Conservation (phyloP, 2,888 invertebrate genomes). For the Caradrina kadenii region DNA sequence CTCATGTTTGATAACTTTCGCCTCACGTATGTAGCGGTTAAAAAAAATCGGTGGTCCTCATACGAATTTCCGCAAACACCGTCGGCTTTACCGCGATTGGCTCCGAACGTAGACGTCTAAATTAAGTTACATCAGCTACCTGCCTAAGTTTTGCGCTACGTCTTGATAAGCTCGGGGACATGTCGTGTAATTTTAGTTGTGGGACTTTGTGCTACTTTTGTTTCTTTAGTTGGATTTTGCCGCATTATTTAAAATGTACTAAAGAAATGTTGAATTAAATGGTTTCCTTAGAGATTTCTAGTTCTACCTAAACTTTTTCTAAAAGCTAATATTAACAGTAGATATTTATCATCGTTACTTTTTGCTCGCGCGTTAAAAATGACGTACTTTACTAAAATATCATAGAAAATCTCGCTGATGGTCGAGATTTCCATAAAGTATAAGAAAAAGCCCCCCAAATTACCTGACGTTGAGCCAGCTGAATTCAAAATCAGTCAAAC, state of each 20-base stretch:
- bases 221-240: slow-evolving; percentile 42
- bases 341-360: slow-evolving; percentile 23
- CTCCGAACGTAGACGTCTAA: slow-evolving; percentile 75
- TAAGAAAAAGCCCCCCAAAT: slow-evolving; percentile 53
- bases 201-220: slow-evolving; percentile 35
- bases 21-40: slow-evolving; percentile 75
- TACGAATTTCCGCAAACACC: slow-evolving; percentile 80
- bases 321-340: background rate
- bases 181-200: slow-evolving; percentile 57
- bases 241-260: slow-evolving; percentile 41
- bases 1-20: slow-evolving; percentile 71
- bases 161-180: slow-evolving; percentile 61
- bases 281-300: slow-evolving; percentile 15
- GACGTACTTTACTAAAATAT: slow-evolving; percentile 41
- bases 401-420: slow-evolving; percentile 41
- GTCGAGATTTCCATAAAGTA: slow-evolving; percentile 55
- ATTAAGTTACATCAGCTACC: slow-evolving; percentile 81
- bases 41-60: slow-evolving; percentile 79
- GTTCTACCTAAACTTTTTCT: slow-evolving; percentile 6
- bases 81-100: slow-evolving; percentile 73
- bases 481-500: slow-evolving; percentile 61
- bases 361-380: slow-evolving; percentile 38
- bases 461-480: slow-evolving; percentile 58
- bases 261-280: slow-evolving; percentile 31
- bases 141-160: slow-evolving; percentile 72